Evolutionary conservation across 2,888 invertebrate genomes (phyloP).

Genomic region (Leucoma salicis): DNA sequence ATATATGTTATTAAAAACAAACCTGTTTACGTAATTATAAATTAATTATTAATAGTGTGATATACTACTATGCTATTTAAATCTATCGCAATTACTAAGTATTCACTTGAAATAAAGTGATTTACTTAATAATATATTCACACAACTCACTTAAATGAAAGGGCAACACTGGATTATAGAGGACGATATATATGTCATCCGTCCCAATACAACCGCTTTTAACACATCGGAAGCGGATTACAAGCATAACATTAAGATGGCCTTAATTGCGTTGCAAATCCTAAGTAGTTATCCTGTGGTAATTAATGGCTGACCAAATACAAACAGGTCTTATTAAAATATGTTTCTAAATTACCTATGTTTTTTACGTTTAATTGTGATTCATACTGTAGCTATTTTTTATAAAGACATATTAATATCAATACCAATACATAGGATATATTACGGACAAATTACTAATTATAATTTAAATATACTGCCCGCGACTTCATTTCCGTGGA

Average conservation of each 20-base stretch:
- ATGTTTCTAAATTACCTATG: no score
- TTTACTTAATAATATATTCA: neutral
- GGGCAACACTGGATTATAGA: slow-evolving; percentile 3
- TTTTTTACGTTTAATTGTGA: no score
- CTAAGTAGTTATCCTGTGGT: neutral
- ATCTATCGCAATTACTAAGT: neutral
- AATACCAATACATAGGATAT: no score
- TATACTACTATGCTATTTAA: neutral
- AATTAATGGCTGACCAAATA: neutral
- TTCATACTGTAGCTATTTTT: no score
- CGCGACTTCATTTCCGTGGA: no score
- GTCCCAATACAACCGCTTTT: neutral
- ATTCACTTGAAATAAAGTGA: neutral
- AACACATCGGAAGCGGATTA: slow-evolving; percentile 3
- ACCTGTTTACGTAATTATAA: no score
- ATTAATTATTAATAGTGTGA: no score
- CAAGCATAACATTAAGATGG: neutral
- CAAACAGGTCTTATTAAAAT: no score
- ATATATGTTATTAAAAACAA: no score
- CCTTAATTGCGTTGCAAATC: neutral
- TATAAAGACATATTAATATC: no score
- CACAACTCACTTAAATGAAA: neutral
- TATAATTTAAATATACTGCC: no score
- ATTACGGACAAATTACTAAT: no score
- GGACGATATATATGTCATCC: slow-evolving; percentile 4